Evolutionary conservation across 2,113 vertebrate species (phyloP).

Genomic region (Progne subis): DNA sequence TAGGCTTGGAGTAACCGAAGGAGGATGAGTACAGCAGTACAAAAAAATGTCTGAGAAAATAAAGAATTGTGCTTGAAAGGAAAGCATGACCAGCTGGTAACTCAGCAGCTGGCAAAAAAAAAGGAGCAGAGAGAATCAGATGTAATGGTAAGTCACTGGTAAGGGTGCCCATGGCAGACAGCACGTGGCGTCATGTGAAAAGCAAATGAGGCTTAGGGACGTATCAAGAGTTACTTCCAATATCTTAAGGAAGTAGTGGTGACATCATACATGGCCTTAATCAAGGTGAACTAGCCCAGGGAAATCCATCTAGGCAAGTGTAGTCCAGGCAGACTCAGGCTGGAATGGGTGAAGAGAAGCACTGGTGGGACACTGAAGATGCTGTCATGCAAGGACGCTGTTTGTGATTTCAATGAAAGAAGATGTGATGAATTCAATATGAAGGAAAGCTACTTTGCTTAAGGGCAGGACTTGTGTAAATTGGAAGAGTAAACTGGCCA

Average conservation of each 20-base stretch:
- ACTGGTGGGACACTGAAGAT: not conserved
- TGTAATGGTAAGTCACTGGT: not conserved
- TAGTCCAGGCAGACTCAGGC: not conserved
- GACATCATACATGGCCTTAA: not conserved
- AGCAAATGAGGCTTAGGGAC: not conserved
- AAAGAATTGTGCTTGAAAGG: not conserved
- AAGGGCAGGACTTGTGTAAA: not conserved
- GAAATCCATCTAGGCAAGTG: not conserved
- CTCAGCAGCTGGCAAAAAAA: not conserved
- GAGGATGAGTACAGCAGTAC: not conserved
- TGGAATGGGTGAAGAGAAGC: not conserved
- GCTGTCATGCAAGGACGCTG: not conserved
- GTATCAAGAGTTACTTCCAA: not conserved
- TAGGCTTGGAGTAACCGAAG: not conserved
- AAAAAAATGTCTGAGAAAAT: not conserved
- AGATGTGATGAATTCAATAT: not conserved
- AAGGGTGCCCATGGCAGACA: not conserved
- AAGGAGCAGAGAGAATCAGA: not conserved
- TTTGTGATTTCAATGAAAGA: not conserved
- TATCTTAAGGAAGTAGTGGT: not conserved
- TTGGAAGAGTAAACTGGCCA: not conserved
- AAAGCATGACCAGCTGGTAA: not conserved
- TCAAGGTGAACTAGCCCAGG: not conserved
- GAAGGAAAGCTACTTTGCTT: not conserved
- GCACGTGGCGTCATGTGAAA: not conserved